Percentiles rank a stretch among this genome's conserved stretches.
These are phyloP conservation scores for Steatocranus sp. DNA, from an alignment of 2,797 vertebrate genomes.

Conservation along the genomic window DNA sequence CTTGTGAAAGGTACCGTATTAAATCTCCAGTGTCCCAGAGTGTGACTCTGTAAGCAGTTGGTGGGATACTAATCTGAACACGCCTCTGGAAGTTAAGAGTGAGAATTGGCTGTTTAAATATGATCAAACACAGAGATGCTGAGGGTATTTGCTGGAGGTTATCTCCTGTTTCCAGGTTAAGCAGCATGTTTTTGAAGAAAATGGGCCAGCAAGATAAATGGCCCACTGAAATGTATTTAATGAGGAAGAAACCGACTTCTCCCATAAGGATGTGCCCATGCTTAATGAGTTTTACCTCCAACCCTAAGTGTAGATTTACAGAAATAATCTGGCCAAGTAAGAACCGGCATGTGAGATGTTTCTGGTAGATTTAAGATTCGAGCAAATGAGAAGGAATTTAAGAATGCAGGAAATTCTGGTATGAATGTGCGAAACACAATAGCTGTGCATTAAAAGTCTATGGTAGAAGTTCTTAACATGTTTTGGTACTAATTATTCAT, in stretches of 20 bases:
- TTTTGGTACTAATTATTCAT: background rate
- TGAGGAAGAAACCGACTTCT: slow-evolving; percentile 57
- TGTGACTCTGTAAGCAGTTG: slow-evolving; percentile 41
- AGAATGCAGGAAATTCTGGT: background rate
- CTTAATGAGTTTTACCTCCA: slow-evolving; percentile 49
- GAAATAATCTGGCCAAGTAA: slow-evolving; percentile 20
- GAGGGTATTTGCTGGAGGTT: slow-evolving; percentile 46
- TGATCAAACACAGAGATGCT: slow-evolving; percentile 45
- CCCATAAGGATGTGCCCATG: slow-evolving; percentile 40
- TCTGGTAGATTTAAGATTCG: background rate
- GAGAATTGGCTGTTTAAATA: slow-evolving; percentile 53
- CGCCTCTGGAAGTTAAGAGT: slow-evolving; percentile 56
- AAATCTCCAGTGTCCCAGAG: slow-evolving; percentile 50
- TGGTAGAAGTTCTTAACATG: background rate
- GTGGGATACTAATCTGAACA: slow-evolving; percentile 59
- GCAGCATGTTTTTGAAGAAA: slow-evolving; percentile 54
- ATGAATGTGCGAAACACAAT: background rate
- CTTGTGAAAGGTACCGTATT: slow-evolving; percentile 52
- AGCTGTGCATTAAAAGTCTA: background rate
- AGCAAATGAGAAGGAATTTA: background rate
- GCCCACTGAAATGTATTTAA: slow-evolving; percentile 64
- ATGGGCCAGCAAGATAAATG: slow-evolving; percentile 55
- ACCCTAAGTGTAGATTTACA: slow-evolving; percentile 34
- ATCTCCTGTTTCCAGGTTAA: slow-evolving; percentile 53
- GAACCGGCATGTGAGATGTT: slow-evolving; percentile 1